These are phyloP conservation scores for Yponomeuta cagnagella DNA, from an alignment of 2,888 invertebrate species.

Conservation along the genomic window DNA sequence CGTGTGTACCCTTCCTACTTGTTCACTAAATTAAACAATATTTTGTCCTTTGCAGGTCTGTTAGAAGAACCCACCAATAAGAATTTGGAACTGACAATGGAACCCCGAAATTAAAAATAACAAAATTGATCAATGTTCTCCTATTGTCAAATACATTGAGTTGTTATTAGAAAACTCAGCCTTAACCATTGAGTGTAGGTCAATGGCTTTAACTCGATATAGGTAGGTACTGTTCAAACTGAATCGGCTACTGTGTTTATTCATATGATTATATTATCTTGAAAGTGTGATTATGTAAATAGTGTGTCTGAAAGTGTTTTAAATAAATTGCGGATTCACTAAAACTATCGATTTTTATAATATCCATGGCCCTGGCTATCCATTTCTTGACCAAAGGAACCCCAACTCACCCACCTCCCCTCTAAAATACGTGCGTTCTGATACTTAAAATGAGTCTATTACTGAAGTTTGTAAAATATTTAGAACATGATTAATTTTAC, in stretches of 20 bases:
- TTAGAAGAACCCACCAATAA: not conserved
- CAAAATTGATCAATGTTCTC: no score
- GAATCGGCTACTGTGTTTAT: not conserved
- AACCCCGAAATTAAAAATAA: no score
- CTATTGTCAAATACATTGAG: no score
- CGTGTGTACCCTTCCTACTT: not conserved
- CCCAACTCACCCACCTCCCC: no score
- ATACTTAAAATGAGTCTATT: no score
- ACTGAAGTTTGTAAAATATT: not conserved
- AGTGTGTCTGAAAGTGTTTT: not conserved
- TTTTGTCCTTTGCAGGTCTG: not conserved
- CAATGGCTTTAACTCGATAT: no score
- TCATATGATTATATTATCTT: not conserved
- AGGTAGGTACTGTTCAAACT: no score
- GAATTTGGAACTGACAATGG: no score
- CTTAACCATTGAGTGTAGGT: no score
- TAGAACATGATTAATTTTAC: not conserved
- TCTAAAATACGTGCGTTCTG: no score
- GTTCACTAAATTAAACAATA: not conserved
- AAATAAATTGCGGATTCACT: conserved; percentile 1
- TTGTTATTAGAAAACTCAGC: no score
- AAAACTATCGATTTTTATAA: not conserved
- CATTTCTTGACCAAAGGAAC: no score
- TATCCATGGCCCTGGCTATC: not conserved
- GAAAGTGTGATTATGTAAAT: not conserved